Conservation (phyloP, 23 tunicate species). For the Styela plicata region DNA sequence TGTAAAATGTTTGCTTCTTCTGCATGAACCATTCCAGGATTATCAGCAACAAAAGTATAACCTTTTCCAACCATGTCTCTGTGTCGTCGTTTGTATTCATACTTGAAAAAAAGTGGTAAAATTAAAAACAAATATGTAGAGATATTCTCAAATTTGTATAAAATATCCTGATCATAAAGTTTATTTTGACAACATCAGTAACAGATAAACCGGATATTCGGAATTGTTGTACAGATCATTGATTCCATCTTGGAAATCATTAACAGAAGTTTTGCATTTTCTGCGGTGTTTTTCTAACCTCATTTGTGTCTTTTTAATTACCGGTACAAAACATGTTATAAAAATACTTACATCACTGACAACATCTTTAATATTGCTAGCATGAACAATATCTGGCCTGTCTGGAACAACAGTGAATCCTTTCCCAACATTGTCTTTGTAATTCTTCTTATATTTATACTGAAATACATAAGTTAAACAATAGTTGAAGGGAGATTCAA, state of each 20-base stretch:
- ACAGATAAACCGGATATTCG: too few relatives aligned
- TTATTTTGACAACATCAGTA: too few relatives aligned
- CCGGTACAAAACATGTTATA: too few relatives aligned
- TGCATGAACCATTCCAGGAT: constrained; percentile 65
- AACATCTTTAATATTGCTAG: constrained; percentile 71
- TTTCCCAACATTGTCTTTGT: constrained; percentile 72
- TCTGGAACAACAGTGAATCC: constrained; percentile 79
- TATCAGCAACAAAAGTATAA: constrained; percentile 86
- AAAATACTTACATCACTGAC: constrained; percentile 79
- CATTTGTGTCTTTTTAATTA: too few relatives aligned
- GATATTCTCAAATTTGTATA: too few relatives aligned
- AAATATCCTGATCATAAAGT: too few relatives aligned
- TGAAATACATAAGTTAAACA: not conserved
- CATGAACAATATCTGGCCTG: constrained; percentile 86
- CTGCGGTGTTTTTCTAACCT: too few relatives aligned
- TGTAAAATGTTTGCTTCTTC: constrained; percentile 68
- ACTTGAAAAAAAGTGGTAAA: constrained; percentile 13
- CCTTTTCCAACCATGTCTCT: constrained; percentile 82
- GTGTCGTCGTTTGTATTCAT: constrained; percentile 92
- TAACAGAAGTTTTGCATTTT: too few relatives aligned
- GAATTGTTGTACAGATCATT: too few relatives aligned
- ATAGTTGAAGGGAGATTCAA: too few relatives aligned
- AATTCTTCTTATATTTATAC: constrained; percentile 87
- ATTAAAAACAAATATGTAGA: not conserved
- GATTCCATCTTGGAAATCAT: too few relatives aligned